These are phyloP conservation scores for Caenorhabditis wallacei DNA, from an alignment of 2,888 invertebrate species.

Conservation along the genomic window DNA sequence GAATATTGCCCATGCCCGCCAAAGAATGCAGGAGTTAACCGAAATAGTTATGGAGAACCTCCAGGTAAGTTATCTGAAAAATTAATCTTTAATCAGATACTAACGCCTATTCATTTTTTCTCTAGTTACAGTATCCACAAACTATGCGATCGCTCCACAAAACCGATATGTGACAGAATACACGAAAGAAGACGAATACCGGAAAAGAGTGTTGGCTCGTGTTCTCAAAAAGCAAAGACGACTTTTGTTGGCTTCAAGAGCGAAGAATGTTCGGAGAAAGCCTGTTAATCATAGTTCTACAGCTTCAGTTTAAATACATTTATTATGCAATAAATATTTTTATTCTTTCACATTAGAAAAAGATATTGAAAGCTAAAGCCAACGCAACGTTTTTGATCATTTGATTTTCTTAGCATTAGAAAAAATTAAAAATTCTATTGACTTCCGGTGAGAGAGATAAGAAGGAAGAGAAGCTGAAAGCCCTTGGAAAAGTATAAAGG, in stretches of 20 bases:
- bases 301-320: background rate
- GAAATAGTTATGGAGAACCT: conserved; percentile 28
- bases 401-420: background rate
- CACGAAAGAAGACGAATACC: conserved; percentile 60
- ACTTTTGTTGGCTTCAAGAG: conserved; percentile 55
- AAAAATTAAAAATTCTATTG: background rate
- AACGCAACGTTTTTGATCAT: background rate
- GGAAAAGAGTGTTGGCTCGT: conserved; percentile 58
- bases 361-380: too few relatives aligned
- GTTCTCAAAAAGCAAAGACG: conserved; percentile 63
- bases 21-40: conserved; percentile 45
- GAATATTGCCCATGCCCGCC: conserved; percentile 68
- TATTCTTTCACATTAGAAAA: background rate
- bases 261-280: conserved; percentile 64
- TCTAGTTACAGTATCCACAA: conserved; percentile 23
- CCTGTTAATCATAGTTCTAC: conserved; percentile 30
- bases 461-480: too few relatives aligned
- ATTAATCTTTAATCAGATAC: background rate
- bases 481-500: background rate
- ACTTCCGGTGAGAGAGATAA: too few relatives aligned
- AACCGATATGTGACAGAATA: conserved; percentile 44
- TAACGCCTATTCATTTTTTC: too few relatives aligned
- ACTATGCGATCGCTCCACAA: conserved; percentile 42
- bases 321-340: too few relatives aligned
- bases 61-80: conserved; percentile 20